phyloP scores from a whole-genome alignment of 2,113 vertebrate genomes.

The Meles meles region DNA sequence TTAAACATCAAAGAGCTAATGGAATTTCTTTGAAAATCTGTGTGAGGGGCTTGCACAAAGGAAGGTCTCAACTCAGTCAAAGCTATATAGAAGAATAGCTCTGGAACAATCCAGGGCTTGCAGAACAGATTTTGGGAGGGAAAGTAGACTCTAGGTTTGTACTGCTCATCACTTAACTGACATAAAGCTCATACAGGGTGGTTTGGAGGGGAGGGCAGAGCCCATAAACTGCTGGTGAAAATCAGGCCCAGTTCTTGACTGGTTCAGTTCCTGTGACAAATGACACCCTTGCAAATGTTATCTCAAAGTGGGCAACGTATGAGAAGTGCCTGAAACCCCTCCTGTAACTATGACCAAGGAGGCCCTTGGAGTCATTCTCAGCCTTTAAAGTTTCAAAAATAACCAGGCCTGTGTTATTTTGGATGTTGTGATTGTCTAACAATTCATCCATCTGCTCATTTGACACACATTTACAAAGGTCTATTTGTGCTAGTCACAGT shows the following conservation, averaged over 20 bases:
- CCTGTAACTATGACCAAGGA: background rate
- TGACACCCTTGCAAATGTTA: background rate
- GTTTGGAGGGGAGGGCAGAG: background rate
- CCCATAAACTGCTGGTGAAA: background rate
- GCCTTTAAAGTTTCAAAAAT: background rate
- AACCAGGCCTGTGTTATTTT: background rate
- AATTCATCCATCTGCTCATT: background rate
- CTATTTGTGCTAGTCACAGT: background rate
- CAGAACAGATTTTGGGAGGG: background rate
- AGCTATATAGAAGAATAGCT: background rate
- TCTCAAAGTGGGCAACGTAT: background rate
- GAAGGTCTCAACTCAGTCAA: background rate
- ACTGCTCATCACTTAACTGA: background rate
- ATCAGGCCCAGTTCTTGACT: background rate
- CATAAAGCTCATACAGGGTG: background rate
- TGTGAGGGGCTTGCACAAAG: background rate
- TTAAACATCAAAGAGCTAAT: slow-evolving; percentile 1
- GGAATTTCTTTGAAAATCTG: background rate
- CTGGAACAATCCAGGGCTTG: background rate
- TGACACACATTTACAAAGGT: background rate
- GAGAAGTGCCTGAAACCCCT: background rate
- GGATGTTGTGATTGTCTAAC: background rate
- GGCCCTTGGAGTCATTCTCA: background rate
- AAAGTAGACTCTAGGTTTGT: background rate
- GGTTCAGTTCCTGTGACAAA: background rate